Evolutionary conservation across 2,113 vertebrate genomes (phyloP), one percentile per base, ranked within the genome.

Genomic region (Thermophis baileyi): DNA sequence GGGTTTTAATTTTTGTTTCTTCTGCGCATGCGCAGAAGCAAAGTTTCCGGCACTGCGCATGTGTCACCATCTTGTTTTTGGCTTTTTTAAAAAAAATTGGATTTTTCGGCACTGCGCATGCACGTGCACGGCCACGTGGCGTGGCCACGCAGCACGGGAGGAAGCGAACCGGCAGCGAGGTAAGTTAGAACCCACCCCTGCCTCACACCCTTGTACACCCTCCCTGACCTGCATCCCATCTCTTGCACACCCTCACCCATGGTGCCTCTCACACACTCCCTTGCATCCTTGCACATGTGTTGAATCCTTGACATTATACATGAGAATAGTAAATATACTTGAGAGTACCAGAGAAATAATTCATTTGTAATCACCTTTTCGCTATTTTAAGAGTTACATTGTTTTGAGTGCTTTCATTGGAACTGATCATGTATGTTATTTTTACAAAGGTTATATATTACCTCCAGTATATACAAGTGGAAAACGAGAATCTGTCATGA

Each of bases 381-480:
- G 10, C 4, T 94, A 86, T 81, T 44, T 81, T 89, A 30, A 44
- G 20, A 47, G 10, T 25, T 81, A 35, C 86, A 53, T 74, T 55
- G 30, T 40, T 81, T 60, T 91, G 47, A 25, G 94, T 7, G 2
- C 3, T 90, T 40, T 93, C 12, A 91, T 93, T 27, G 2, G 40
- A 91, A 91, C 81, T 81, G 44, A 69, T 4, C 6, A 1, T 87
- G 81, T 85, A 24, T 12, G 85, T 96, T 91, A 91, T 81, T 90
- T 94, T 95, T 91, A 87, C 88, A 9, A 96, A 96, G 93, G 91
- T 60, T 93, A 55, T 96, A 89, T 97, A 46, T 86, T 92, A 96
- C 93, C 27, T 94, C 90, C 90, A 96, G 44, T 89, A 95, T 94
- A 94, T 10, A 18, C 91, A 47, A 85, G 6, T 85, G 44, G 85